Base-by-base conservation (phyloP, 2,888 invertebrate species). In the Cryptocheilus praepositus region DNA sequence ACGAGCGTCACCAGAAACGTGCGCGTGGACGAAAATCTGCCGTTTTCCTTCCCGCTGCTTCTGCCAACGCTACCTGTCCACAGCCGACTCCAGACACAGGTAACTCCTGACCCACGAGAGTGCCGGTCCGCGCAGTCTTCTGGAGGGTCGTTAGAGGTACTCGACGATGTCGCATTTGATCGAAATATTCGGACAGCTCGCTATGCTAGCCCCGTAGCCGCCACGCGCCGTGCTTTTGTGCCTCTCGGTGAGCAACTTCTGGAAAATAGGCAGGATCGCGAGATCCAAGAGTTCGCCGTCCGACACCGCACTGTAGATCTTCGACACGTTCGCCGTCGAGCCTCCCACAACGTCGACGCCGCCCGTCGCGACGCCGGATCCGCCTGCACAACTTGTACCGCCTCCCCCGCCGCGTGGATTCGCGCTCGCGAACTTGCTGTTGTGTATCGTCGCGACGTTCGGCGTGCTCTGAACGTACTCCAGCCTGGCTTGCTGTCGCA, bases 141-240 rank as follows among this genome's bases (percentile, higher is more conserved):
- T 44, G 74, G 65, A 67, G 70, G 72, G 70, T 64, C 74, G 74
- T 91, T 94, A 96, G 89, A 97, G 93, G 90, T 97, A 97, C 87
- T 97, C 97, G 82, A 97, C 97, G 84, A 97, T 97, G 91, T 97
- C 97, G 91, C 97, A 97, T 90, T 97, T 97, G 83, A 97, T 96
- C 71, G 96, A 96, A 90, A 96, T 96, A 91, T 96, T 96, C 28
- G 97, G 97, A 89, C 97, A 97, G 84, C 96, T 96, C 80, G 96
- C 93, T 64, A 96, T 95, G 77, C 93, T 94, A 36, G 92, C 92
- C 44, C 94, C 92, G 86, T 93, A 93, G 19, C 93, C 91, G 61
- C 92, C 91, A 61, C 93, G 93, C 76, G 93, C 92, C 76, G 93
- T 92, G 83, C 90, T 90, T 80, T 91, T 92, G 81, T 95, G 95